A percentile compares a stretch with the other conserved stretches of the same genome.
These are phyloP conservation scores for Tympanuchus pallidicinctus DNA, from an alignment of 2,113 vertebrate species.

Conservation along the genomic window DNA sequence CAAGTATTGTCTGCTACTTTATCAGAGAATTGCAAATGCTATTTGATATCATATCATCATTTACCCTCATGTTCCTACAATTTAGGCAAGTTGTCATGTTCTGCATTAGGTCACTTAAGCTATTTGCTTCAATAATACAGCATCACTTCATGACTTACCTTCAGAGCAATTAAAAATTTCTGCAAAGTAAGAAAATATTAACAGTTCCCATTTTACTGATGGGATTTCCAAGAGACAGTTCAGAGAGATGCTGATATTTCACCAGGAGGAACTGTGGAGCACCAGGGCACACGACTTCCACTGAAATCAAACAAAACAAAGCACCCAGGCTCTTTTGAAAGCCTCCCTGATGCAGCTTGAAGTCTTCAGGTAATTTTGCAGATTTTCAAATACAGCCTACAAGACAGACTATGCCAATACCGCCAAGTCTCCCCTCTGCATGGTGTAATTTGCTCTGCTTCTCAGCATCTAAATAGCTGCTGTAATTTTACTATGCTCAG, in stretches of 20 bases:
- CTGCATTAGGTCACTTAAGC: not conserved
- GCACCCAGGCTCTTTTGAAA: not conserved
- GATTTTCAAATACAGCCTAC: not conserved
- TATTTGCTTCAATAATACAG: not conserved
- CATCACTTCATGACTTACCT: not conserved
- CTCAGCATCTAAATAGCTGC: not conserved
- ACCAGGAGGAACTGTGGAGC: not conserved
- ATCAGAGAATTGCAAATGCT: constrained; percentile 12
- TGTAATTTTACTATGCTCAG: not conserved
- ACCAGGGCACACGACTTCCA: fast-evolving
- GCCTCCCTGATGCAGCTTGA: fast-evolving
- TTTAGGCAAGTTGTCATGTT: not conserved
- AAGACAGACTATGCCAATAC: fast-evolving
- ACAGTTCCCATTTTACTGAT: not conserved
- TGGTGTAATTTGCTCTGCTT: not conserved
- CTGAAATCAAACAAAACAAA: not conserved
- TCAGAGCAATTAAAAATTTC: not conserved
- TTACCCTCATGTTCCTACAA: not conserved
- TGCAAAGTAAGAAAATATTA: not conserved
- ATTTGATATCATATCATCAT: not conserved
- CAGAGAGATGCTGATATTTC: too few species aligned
- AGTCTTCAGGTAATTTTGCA: not conserved
- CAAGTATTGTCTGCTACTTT: not conserved
- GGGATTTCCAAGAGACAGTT: not conserved
- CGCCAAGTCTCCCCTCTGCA: not conserved